Base-by-base conservation (phyloP, 92 coral and sea anemone genomes). In the Bergia sp. region DNA sequence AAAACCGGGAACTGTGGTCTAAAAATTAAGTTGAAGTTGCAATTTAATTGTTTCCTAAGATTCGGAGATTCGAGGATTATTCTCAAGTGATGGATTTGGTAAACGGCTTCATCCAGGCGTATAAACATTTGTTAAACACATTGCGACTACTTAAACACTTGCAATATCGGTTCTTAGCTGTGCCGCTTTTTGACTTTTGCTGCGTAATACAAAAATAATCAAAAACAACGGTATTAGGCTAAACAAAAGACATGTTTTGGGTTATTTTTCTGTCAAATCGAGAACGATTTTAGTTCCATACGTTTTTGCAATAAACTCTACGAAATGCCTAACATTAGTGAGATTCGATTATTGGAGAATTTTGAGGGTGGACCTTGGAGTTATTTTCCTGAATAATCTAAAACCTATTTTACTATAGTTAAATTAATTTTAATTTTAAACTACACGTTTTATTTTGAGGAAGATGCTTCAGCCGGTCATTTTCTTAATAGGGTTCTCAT, bases 41-140 rank as follows among this genome's bases (percentile, higher is more conserved):
- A 8, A 9, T 44, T 40, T 71, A 42, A 45, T 43, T 18, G 79
- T 79, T 84, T 84, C 79, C 87, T 71, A 61, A 41, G 58, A 82
- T 57, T 64, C 40, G 42, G 65, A 44, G 87, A 67, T 69, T 83
- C 77, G 15, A 69, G 77, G 86, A 83, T 84, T 84, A 84, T 69
- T 43, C 36, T 7, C 15, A 45, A 37, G 61, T 45, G 87, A 84
- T 84, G 87, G 79, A 71, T 84, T 84, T 84, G 20, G 79, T 84
- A 84, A 84, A 84, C 77, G 87, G 40, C 29, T 67, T 45, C 66
- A 84, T 21, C 67, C 78, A 50, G 87, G 29, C 87, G 64, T 84
- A 73, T 71, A 84, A 84, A 84, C 87, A 84, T 84, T 74, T 74
- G 87, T 71, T 84, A 84, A 71, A 84, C 67, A 84, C 87, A 84